Percentiles rank a stretch among this genome's conserved stretches.
These are phyloP conservation scores for Gallinago paraguaiae DNA, from an alignment of 2,113 vertebrate genomes.

Conservation along the genomic window DNA sequence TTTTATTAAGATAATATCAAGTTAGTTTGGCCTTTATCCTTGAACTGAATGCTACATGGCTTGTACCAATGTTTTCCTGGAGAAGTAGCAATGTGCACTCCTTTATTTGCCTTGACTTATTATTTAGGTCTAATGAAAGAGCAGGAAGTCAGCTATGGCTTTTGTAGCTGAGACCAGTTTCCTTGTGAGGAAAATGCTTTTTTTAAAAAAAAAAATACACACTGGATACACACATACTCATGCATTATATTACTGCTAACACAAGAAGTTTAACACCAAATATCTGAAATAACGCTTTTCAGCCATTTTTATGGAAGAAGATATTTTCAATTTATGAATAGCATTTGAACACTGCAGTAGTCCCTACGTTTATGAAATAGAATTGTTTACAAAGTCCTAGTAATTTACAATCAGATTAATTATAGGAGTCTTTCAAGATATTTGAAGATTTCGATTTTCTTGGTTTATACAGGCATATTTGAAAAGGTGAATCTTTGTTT, in stretches of 20 bases:
- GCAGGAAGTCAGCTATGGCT: background rate
- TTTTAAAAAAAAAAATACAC: background rate
- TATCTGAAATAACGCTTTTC: background rate
- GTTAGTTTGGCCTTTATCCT: background rate
- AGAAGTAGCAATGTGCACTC: background rate
- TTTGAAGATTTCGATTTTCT: background rate
- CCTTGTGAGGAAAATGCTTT: conserved; percentile 1
- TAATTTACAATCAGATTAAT: background rate
- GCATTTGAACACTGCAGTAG: background rate
- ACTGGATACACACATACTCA: background rate
- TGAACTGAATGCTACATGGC: background rate
- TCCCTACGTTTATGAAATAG: background rate
- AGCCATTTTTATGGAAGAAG: background rate
- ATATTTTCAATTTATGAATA: background rate
- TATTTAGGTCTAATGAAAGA: background rate
- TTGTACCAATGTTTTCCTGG: background rate
- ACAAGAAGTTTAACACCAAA: background rate
- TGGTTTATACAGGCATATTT: background rate
- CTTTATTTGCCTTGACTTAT: background rate
- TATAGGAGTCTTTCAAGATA: background rate
- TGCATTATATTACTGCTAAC: background rate
- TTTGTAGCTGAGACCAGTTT: background rate
- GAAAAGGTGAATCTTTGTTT: background rate
- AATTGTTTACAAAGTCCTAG: background rate
- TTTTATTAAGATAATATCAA: background rate